A percentile compares a stretch with the other conserved stretches of the same genome.
These are phyloP conservation scores for Turnix velox DNA, from an alignment of 2,113 vertebrate species.

Conservation along the genomic window DNA sequence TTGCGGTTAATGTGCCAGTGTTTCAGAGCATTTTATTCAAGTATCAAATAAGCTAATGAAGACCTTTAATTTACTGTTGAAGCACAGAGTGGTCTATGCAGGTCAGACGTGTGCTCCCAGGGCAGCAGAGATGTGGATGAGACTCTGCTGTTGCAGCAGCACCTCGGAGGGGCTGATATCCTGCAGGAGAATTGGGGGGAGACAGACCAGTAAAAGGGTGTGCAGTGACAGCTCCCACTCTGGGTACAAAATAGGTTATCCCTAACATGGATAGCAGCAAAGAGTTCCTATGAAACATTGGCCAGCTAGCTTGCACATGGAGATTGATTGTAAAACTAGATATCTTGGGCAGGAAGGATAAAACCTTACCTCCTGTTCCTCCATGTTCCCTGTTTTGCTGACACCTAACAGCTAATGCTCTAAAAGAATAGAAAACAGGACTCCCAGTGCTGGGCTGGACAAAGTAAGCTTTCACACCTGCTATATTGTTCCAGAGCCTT, in stretches of 20 bases:
- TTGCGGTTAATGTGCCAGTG: slow-evolving; percentile 13
- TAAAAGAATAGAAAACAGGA: neutral
- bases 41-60: slow-evolving; percentile 39
- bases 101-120: neutral
- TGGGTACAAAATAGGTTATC: neutral
- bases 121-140: neutral
- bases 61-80: slow-evolving; percentile 51
- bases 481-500: neutral
- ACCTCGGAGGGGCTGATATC: neutral
- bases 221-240: neutral
- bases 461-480: neutral
- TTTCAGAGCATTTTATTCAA: slow-evolving; percentile 50
- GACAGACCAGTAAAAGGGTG: neutral
- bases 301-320: neutral
- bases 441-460: neutral
- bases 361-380: neutral
- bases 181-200: neutral
- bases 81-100: neutral
- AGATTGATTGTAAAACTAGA: neutral
- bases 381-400: neutral
- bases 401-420: neutral
- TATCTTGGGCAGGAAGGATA: neutral
- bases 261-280: neutral
- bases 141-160: neutral
- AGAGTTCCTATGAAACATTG: neutral